Percentiles rank a stretch among this genome's conserved stretches.
These are phyloP conservation scores for Amphiura filiformis DNA, from an alignment of 35 echinoderm and acorn worm genomes.

Conservation along the genomic window DNA sequence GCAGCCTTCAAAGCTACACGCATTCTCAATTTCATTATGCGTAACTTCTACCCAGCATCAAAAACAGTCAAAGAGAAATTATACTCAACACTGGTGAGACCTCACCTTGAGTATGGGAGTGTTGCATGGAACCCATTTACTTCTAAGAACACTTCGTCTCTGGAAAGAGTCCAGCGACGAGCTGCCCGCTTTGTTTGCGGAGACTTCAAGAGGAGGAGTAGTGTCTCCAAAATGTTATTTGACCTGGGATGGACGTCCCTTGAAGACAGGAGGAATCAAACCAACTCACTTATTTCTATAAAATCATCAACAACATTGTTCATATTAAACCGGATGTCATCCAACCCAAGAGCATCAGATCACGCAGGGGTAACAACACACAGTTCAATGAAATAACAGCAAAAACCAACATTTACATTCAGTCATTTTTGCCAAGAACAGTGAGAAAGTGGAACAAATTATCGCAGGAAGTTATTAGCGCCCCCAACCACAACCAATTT, in stretches of 20 bases:
- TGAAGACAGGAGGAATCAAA: slow-evolving; percentile 16
- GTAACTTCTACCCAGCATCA: slow-evolving; percentile 23
- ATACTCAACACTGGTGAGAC: neutral
- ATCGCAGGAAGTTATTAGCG: too few relatives aligned
- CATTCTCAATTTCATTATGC: slow-evolving; percentile 10
- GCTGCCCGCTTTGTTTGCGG: neutral
- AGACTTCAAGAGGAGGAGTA: neutral
- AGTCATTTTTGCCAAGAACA: too few relatives aligned
- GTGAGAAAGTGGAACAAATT: too few relatives aligned
- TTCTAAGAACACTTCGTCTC: slow-evolving; percentile 10
- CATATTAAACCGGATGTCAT: too few relatives aligned
- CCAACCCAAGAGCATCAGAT: too few relatives aligned
- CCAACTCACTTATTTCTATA: too few relatives aligned
- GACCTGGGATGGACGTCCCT: slow-evolving; percentile 15
- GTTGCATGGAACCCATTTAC: slow-evolving; percentile 29
- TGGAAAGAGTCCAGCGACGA: slow-evolving; percentile 9
- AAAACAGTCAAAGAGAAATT: slow-evolving; percentile 36
- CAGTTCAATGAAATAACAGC: too few relatives aligned
- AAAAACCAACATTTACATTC: too few relatives aligned
- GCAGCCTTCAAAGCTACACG: neutral
- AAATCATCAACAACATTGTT: too few relatives aligned
- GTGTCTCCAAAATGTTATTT: neutral
- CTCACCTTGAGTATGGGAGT: slow-evolving; percentile 15
- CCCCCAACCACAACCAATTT: too few relatives aligned
- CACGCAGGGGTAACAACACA: too few relatives aligned